phyloP scores from a whole-genome alignment of 2,888 invertebrate species.

The Lydus trimaculatus region DNA sequence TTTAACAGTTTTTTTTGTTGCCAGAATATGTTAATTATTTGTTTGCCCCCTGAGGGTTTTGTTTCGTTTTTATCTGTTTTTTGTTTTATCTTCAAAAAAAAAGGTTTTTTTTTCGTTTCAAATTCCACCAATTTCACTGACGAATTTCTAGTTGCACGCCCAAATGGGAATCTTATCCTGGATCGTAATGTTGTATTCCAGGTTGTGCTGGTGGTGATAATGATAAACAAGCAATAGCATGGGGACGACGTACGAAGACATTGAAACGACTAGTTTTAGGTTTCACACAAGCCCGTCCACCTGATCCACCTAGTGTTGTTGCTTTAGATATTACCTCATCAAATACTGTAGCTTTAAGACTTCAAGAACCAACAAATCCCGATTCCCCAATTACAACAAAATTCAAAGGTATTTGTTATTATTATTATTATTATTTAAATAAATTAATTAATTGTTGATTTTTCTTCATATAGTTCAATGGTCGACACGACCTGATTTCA shows the following conservation, averaged over 20 bases:
- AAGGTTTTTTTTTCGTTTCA: too few species aligned
- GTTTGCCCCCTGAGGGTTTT: too few species aligned
- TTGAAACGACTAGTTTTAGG: constrained; percentile 81
- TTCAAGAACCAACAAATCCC: constrained; percentile 72
- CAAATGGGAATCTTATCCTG: too few species aligned
- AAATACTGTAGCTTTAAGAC: constrained; percentile 70
- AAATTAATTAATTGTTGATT: constrained; percentile 6
- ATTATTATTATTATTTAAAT: background rate
- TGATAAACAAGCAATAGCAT: constrained; percentile 85
- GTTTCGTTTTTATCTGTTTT: too few species aligned
- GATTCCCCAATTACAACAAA: constrained; percentile 88
- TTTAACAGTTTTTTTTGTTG: too few species aligned
- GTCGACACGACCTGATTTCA: constrained; percentile 87
- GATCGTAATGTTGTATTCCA: constrained; percentile 42
- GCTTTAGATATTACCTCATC: constrained; percentile 80
- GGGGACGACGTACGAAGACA: constrained; percentile 84
- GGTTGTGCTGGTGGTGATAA: constrained; percentile 78
- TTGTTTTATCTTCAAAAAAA: too few species aligned
- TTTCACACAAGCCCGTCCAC: constrained; percentile 86
- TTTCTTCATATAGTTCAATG: constrained; percentile 79
- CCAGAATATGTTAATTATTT: too few species aligned
- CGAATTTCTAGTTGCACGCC: too few species aligned
- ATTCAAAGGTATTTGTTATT: constrained; percentile 77
- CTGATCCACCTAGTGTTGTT: constrained; percentile 82
- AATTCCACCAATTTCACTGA: too few species aligned